phyloP scores from a whole-genome alignment of 2,797 vertebrate species.

The Balearica regulorum region DNA sequence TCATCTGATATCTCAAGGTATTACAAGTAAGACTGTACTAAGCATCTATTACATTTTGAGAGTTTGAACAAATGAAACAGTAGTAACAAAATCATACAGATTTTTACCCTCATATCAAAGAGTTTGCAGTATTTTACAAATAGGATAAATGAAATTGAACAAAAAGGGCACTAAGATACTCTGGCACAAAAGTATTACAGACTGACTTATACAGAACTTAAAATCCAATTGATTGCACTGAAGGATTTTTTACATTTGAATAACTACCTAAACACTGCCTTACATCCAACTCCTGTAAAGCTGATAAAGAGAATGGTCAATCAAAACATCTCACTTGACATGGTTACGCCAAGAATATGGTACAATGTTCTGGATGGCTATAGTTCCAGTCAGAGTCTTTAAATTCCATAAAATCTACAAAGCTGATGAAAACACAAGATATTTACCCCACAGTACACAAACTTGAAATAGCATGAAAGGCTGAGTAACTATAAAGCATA shows the following conservation, averaged over 20 bases:
- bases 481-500: neutral
- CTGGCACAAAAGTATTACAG: neutral
- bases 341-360: neutral
- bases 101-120: neutral
- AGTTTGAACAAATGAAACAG: neutral
- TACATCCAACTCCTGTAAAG: neutral
- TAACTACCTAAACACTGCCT: neutral
- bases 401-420: neutral
- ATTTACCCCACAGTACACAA: neutral
- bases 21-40: neutral
- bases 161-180: neutral
- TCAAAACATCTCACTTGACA: neutral
- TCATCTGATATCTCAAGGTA: slow-evolving; percentile 37
- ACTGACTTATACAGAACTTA: neutral
- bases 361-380: neutral
- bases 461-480: neutral
- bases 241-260: neutral
- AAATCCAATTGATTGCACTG: neutral
- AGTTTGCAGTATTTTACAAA: neutral
- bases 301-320: neutral
- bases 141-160: neutral
- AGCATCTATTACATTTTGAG: neutral
- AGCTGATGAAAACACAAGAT: neutral
- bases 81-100: neutral
- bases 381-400: neutral